Evolutionary conservation across 2,797 vertebrate species (phyloP), one percentile per base, ranked within the genome.

Genomic region (Aselliscus stoliczkanus): DNA sequence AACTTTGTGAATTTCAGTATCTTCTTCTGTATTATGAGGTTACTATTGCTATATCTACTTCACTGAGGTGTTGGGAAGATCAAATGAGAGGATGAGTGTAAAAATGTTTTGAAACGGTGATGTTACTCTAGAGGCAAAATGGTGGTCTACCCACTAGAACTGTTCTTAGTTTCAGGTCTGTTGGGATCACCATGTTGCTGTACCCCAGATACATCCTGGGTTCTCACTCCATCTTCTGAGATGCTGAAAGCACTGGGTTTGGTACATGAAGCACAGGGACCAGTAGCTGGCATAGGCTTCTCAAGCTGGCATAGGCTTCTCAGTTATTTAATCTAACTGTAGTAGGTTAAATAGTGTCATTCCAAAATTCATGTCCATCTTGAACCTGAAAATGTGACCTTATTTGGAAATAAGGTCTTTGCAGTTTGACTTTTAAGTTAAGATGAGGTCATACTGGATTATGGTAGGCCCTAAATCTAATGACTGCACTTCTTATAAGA

Each of bases 1-100:
- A 65, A 77, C 62, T 94, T 88, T 31, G 14, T 64, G 82, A 96
- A 72, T 67, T 92, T 91, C 31, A 60, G 25, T 77, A 83, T 75
- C 60, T n/a, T 60, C 60, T 60, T 58, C 42, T 60, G 8, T n/a
- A 27, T 34, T 86, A 85, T 62, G 37, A 70, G 31, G 39, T 62
- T 73, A 17, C 37, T 34, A 27, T 72, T 58, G 1, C 50, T 88
- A 11, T 58, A 18, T 21, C 50, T 60, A 5, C n/a, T 47, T 80
- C 23, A 11, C 37, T 39, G 52, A 39, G 39, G 7, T 69, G 27
- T 23, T 77, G 39, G 42, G 47, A 85, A 88, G 65, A 52, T 72
- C 54, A 62, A 56, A 47, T 37, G 54, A 84, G 34, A 47, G 39
- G n/a, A 39, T 15, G 13, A 50, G 23, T 11, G 58, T 25, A 31